Conservation (phyloP, 2,797 vertebrate genomes). For the Scyliorhinus canicula region DNA sequence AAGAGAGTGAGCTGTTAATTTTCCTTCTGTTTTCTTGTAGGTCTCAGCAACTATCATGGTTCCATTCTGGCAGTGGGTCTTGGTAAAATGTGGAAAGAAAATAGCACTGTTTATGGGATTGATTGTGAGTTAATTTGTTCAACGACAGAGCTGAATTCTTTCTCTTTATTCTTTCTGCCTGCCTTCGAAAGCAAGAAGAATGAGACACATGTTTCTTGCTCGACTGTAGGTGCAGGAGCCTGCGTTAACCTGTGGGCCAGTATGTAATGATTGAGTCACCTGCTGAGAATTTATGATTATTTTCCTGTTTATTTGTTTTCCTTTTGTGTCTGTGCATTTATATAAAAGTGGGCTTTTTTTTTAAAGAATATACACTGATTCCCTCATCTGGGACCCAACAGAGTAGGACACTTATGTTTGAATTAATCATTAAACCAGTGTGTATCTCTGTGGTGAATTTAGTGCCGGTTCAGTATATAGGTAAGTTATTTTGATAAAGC, state of each 20-base stretch:
- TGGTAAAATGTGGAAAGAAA: constrained; percentile 65
- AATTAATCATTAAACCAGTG: background rate
- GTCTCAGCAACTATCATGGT: constrained; percentile 56
- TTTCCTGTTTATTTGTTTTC: background rate
- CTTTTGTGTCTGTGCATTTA: background rate
- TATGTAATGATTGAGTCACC: background rate
- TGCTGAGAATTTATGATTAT: background rate
- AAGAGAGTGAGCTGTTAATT: background rate
- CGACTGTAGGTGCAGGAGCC: background rate
- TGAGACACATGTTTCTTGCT: background rate
- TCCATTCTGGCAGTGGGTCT: constrained; percentile 61
- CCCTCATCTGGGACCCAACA: background rate
- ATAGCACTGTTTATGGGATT: constrained; percentile 56
- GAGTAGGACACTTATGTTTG: background rate
- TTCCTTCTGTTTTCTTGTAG: constrained; percentile 45
- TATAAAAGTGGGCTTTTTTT: background rate
- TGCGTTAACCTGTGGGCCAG: background rate
- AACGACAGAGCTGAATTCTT: background rate
- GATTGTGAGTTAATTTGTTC: constrained; percentile 51
- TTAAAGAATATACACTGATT: background rate
- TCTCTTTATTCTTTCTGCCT: background rate
- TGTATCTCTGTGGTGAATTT: background rate
- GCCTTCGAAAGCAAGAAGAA: background rate
- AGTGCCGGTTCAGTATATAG: background rate
- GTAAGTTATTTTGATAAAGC: background rate